Percentiles rank a stretch among this genome's conserved stretches.
These are phyloP conservation scores for Myopa tessellatipennis DNA, from an alignment of 2,888 invertebrate genomes.

Conservation along the genomic window DNA sequence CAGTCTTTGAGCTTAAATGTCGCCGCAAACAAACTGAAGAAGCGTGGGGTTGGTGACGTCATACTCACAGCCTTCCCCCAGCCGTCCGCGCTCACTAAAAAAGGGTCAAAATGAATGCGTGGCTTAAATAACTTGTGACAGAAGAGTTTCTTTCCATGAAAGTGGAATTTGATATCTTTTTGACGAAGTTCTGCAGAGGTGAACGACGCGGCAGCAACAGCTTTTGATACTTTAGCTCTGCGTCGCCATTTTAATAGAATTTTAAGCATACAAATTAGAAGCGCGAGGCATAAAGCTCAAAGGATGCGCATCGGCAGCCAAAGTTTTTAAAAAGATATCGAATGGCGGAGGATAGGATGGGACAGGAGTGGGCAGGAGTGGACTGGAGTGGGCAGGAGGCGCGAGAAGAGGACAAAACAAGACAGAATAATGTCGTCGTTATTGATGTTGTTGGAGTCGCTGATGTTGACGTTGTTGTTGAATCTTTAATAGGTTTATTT, in stretches of 20 bases:
- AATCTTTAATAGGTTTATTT: conserved; percentile 35
- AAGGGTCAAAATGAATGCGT: too few relatives aligned
- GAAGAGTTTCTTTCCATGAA: neutral
- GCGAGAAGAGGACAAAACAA: too few relatives aligned
- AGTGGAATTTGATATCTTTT: conserved; percentile 18
- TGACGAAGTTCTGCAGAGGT: neutral
- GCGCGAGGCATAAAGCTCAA: conserved; percentile 9
- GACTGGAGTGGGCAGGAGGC: neutral
- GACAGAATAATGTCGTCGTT: neutral
- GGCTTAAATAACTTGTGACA: neutral
- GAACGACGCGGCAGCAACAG: neutral
- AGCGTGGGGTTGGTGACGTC: too few relatives aligned
- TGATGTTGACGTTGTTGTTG: conserved; percentile 15
- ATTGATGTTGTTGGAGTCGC: conserved; percentile 4
- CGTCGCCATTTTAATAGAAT: conserved; percentile 8
- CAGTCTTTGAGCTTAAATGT: too few relatives aligned
- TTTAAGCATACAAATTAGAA: conserved; percentile 8
- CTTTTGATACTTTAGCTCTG: conserved; percentile 17
- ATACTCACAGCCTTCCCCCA: too few relatives aligned
- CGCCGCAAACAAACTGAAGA: too few relatives aligned
- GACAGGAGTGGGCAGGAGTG: neutral
- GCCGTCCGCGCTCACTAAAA: too few relatives aligned
- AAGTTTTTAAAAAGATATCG: neutral
- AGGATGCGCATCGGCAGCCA: neutral
- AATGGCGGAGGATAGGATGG: neutral